phyloP scores from a whole-genome alignment of 2,797 vertebrate species.

The Spinibarbus caldwelli region DNA sequence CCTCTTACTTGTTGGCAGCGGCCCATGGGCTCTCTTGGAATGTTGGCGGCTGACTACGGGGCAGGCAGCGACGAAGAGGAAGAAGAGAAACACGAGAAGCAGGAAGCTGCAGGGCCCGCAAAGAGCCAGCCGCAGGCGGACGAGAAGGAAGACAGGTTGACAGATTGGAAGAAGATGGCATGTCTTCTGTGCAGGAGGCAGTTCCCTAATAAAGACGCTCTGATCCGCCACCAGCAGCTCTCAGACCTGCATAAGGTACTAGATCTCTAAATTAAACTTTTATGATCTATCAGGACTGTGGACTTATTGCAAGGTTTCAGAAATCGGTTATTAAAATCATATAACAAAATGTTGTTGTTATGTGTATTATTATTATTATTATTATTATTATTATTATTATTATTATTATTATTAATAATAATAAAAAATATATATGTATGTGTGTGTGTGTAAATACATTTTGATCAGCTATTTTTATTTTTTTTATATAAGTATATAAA shows the following conservation, averaged over 20 bases:
- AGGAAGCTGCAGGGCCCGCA: constrained; percentile 74
- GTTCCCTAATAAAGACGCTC: constrained; percentile 94
- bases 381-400: too few species aligned
- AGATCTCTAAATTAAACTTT: not conserved
- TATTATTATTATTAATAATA: too few species aligned
- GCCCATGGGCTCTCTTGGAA: constrained; percentile 90
- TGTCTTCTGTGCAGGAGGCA: constrained; percentile 95
- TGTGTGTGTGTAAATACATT: not conserved
- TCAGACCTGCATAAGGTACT: constrained; percentile 96
- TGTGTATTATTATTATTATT: too few species aligned
- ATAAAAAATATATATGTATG: not conserved
- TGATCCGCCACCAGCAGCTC: constrained; percentile 95
- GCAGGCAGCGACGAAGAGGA: constrained; percentile 95
- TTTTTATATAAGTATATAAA: not conserved
- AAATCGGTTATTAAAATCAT: not conserved
- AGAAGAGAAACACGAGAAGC: constrained; percentile 86
- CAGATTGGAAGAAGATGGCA: constrained; percentile 98
- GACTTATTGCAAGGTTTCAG: not conserved
- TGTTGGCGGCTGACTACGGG: constrained; percentile 92
- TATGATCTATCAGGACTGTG: not conserved
- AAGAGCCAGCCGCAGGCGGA: constrained; percentile 76
- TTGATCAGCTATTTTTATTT: not conserved
- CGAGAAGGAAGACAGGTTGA: constrained; percentile 87
- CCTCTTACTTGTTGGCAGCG: constrained; percentile 76
- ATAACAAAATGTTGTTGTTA: not conserved